Conservation (phyloP, 2,888 invertebrate species). For the Cephus nigrinus region DNA sequence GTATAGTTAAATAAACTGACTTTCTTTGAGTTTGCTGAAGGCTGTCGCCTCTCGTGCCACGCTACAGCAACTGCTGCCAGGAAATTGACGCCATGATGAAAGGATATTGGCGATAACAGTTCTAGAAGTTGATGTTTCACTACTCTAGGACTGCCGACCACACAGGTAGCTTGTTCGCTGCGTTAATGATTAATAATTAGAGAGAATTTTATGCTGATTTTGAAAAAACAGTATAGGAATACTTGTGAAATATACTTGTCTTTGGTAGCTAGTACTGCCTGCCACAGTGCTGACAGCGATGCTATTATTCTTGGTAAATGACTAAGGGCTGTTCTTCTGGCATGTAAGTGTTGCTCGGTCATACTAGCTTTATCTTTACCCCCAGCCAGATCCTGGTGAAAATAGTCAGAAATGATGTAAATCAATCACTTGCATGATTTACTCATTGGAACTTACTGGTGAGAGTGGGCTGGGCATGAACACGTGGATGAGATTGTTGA, state of each 20-base stretch:
- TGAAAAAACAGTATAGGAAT: neutral
- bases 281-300: constrained; percentile 84
- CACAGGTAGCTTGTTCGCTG: constrained; percentile 69
- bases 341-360: constrained; percentile 69
- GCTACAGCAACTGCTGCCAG: constrained; percentile 86
- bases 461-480: constrained; percentile 76
- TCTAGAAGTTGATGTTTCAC: constrained; percentile 84
- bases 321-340: constrained; percentile 80
- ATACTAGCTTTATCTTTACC: constrained; percentile 58
- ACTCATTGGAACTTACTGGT: constrained; percentile 47
- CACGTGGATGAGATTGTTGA: constrained; percentile 84
- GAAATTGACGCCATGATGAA: constrained; percentile 84
- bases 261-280: constrained; percentile 71
- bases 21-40: constrained; percentile 66
- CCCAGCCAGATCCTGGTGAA: constrained; percentile 51
- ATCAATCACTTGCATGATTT: neutral
- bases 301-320: constrained; percentile 85
- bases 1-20: constrained; percentile 25
- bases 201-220: neutral
- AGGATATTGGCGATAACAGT: constrained; percentile 85
- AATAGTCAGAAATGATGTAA: constrained; percentile 5
- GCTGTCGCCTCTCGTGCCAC: constrained; percentile 80
- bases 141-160: constrained; percentile 74
- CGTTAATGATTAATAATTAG: constrained; percentile 17
- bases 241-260: constrained; percentile 64